Base-by-base conservation (phyloP, 1,140 invertebrate species). In the Bombus breviceps region DNA sequence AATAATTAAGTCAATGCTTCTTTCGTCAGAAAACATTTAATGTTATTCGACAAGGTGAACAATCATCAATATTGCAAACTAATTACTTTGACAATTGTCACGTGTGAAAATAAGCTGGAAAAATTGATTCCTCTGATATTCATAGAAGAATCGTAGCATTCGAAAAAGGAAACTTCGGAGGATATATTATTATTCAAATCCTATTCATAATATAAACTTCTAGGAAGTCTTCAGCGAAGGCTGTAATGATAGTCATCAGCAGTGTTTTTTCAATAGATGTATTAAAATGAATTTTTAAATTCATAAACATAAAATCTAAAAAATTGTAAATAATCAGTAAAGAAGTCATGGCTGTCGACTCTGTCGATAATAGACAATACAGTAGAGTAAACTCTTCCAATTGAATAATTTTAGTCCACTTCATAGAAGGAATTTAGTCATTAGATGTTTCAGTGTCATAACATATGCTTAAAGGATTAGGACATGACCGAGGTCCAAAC, bases 381-480 rank as follows among this genome's bases (percentile, higher is more conserved):
- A 68, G 62, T 53, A n/a, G 37, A 8, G 41, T 53, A 53, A 53
- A 22, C 47, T 53, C 5, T 53, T 53, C 47, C 47, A 53, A 53
- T 53, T 8, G 18, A 22, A 53, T 53, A 53, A 53, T 53, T 53
- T 22, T 22, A 53, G 47, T 53, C 18, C 47, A 53, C 18, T 53
- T 53, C 18, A 22, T 53, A 53, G 18, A 53, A 53, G 18, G 47
- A 53, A 53, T 53, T 53, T 53, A 53, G 59, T 57, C 41, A 62
- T 82, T 86, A 82, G 66, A 37, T 72, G 25, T 41, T 43, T 34
- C 43, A 39, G 34, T 69, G 57, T 34, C 80, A 39, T 76, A 39
- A 68, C 37, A 68, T 43, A 25, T 72, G 59, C 59, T 18, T 47
- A 6, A 39, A 78, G 41, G 68, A 83, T 83, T 71, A 32, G n/a